A percentile compares a stretch with the other conserved stretches of the same genome.
These are phyloP conservation scores for Microtus oregoni DNA, from an alignment of 2,113 vertebrate species.

Conservation along the genomic window DNA sequence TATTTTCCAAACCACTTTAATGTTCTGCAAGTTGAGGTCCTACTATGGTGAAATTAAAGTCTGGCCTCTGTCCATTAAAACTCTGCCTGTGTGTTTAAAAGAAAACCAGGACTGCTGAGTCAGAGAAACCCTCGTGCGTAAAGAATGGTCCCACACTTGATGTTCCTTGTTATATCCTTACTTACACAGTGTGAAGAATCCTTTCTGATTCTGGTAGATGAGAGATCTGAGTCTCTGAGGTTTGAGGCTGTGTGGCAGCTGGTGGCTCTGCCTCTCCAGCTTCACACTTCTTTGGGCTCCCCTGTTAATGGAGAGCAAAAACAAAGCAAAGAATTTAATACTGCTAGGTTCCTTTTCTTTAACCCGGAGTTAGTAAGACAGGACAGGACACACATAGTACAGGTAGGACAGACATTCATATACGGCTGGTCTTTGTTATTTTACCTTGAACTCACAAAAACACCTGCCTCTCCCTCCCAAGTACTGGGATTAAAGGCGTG, in stretches of 20 bases:
- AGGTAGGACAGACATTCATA: background rate
- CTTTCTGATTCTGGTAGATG: slow-evolving; percentile 76
- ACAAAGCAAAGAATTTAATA: slow-evolving; percentile 64
- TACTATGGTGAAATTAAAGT: background rate
- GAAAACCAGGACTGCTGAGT: slow-evolving; percentile 7
- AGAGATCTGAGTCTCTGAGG: slow-evolving; percentile 74
- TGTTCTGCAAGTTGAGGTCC: background rate
- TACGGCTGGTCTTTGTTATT: background rate
- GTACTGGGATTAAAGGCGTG: too few species aligned
- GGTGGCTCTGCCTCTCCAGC: slow-evolving; percentile 78
- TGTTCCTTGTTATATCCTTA: slow-evolving; percentile 42
- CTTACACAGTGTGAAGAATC: slow-evolving; percentile 75
- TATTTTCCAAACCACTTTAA: slow-evolving; percentile 47
- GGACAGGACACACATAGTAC: background rate
- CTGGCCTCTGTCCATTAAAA: slow-evolving; percentile 55
- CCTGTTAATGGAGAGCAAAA: slow-evolving; percentile 74
- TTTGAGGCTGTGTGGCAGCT: slow-evolving; percentile 65
- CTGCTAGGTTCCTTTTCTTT: slow-evolving; percentile 54
- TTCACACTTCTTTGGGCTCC: slow-evolving; percentile 76
- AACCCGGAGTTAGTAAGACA: slow-evolving; percentile 19
- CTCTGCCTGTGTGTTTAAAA: slow-evolving; percentile 59
- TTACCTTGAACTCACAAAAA: background rate
- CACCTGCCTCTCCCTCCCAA: too few species aligned
- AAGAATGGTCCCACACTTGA: background rate
- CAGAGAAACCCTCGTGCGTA: slow-evolving; percentile 24